Percentiles rank a stretch among this genome's conserved stretches.
Evolutionary conservation across 2,113 vertebrate genomes (phyloP).

Genomic region (Apteryx owenii): DNA sequence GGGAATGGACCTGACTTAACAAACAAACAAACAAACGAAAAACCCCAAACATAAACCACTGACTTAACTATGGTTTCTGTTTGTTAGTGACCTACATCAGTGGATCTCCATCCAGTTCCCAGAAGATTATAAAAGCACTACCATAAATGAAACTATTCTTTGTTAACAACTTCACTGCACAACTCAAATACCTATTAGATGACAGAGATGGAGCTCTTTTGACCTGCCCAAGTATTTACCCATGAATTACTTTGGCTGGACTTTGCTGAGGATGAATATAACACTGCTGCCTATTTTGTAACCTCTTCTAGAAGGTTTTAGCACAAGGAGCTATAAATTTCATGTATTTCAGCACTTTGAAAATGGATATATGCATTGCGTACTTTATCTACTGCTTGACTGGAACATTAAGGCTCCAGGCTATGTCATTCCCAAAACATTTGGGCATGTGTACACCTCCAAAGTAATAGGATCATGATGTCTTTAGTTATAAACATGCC

Average conservation of each 20-base stretch:
- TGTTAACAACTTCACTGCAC: not conserved
- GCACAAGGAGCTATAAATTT: not conserved
- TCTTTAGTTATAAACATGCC: not conserved
- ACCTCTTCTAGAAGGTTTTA: not conserved
- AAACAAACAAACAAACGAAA: not conserved
- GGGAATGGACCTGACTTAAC: not conserved
- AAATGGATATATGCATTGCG: rapidly evolving
- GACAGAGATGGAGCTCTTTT: not conserved
- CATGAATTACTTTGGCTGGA: not conserved
- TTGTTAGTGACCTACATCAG: not conserved
- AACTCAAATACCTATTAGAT: not conserved
- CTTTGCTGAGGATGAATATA: not conserved
- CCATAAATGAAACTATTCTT: not conserved
- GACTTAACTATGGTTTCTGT: rapidly evolving
- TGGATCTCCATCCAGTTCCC: not conserved
- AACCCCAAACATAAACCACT: not conserved
- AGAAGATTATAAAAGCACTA: not conserved
- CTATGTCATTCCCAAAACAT: not conserved
- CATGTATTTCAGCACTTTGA: not conserved
- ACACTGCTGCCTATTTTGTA: not conserved
- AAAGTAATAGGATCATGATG: not conserved
- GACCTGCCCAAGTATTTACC: not conserved
- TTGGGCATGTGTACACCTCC: not conserved
- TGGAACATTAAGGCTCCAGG: not conserved
- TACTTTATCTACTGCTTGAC: not conserved